phyloP scores from a whole-genome alignment of 1,140 invertebrate genomes.

The Trichomalopsis sarcophagae region DNA sequence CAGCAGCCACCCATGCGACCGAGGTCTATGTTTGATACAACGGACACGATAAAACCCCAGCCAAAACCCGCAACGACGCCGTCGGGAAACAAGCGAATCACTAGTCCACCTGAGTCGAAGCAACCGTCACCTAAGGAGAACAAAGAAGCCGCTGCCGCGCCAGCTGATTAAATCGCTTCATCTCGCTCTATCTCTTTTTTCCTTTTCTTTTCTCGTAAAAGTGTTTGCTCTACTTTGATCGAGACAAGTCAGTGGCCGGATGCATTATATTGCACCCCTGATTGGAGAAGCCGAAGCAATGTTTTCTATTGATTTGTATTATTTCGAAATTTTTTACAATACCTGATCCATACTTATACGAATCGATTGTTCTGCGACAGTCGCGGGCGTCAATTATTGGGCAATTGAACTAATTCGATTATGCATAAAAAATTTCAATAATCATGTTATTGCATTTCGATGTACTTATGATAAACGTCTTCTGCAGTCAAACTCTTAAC shows the following conservation, averaged over 20 bases:
- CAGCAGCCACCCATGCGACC: conserved; percentile 18
- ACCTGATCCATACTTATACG: not conserved
- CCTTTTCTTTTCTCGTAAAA: not conserved
- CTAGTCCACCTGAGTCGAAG: not conserved
- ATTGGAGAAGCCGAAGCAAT: not conserved
- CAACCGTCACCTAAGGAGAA: not conserved
- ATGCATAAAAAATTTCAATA: not conserved
- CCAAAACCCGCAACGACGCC: not conserved
- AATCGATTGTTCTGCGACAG: not conserved
- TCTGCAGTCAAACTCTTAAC: not conserved
- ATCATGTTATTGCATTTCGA: not conserved
- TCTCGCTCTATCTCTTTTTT: not conserved
- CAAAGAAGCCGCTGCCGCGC: not conserved
- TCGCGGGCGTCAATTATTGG: not conserved
- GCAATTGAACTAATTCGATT: not conserved
- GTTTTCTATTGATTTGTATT: not conserved
- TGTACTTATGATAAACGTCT: not conserved
- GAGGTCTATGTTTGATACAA: conserved; percentile 35
- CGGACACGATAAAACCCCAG: conserved; percentile 5
- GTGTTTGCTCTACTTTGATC: not conserved
- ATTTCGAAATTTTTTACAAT: not conserved
- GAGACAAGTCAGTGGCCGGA: not conserved
- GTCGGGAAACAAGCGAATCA: not conserved
- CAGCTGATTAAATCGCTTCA: conserved; percentile 1
- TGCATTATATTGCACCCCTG: not conserved